Evolutionary conservation across 2,888 invertebrate species (phyloP).

Genomic region (Lagria hirta): DNA sequence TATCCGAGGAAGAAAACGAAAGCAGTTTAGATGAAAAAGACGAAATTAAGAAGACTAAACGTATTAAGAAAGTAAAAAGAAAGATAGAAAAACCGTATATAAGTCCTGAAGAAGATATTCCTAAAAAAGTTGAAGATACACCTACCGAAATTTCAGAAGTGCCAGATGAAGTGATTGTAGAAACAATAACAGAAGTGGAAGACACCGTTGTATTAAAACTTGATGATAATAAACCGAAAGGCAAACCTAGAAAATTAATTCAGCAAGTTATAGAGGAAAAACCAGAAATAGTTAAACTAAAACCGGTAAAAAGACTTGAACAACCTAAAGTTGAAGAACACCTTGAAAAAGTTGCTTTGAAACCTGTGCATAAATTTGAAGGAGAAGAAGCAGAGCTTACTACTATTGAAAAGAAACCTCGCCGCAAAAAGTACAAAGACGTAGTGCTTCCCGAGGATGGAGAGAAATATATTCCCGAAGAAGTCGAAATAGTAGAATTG

Average conservation of each 20-base stretch:
- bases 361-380: constrained; percentile 35
- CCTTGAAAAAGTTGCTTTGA: constrained; percentile 35
- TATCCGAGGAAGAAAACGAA: constrained; percentile 22
- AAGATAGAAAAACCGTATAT: constrained; percentile 36
- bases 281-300: constrained; percentile 47
- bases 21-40: constrained; percentile 33
- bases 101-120: constrained; percentile 38
- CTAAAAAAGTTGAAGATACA: constrained; percentile 31
- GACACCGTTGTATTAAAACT: constrained; percentile 61
- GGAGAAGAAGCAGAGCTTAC: constrained; percentile 39
- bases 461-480: constrained; percentile 43
- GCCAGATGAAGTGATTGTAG: constrained; percentile 50
- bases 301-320: constrained; percentile 39
- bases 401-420: constrained; percentile 29
- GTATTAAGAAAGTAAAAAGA: constrained; percentile 37
- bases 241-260: constrained; percentile 42
- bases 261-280: constrained; percentile 40
- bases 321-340: constrained; percentile 40
- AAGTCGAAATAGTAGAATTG: constrained; percentile 40
- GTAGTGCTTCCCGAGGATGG: constrained; percentile 33
- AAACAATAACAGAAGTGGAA: constrained; percentile 61
- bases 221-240: constrained; percentile 42
- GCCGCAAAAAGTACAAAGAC: constrained; percentile 37
- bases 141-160: constrained; percentile 37
- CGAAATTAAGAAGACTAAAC: constrained; percentile 11